Percentiles rank a stretch among this genome's conserved stretches.
Conservation (phyloP, 1,140 invertebrate genomes). For the Drosophila nebulosa region DNA sequence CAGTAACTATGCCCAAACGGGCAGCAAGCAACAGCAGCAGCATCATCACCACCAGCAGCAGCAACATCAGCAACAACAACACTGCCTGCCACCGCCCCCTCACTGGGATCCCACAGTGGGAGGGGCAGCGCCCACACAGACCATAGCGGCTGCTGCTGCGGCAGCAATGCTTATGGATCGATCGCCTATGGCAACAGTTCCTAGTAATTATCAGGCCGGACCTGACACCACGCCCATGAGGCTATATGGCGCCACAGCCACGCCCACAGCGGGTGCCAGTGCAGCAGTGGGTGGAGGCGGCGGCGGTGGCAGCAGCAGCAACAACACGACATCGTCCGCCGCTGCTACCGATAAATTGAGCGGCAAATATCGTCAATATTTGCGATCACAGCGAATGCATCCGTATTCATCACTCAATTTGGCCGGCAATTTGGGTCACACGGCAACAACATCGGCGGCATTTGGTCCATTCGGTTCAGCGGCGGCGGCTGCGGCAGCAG, state of each 20-base stretch:
- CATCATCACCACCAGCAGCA: constrained; percentile 41
- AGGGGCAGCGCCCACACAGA: constrained; percentile 39
- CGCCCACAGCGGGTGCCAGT: constrained; percentile 47
- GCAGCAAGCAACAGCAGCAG: constrained; percentile 30
- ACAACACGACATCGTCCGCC: constrained; percentile 21
- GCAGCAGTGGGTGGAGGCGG: constrained; percentile 14
- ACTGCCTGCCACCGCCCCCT: constrained; percentile 60
- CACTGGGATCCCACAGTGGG: constrained; percentile 56
- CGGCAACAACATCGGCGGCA: constrained; percentile 59
- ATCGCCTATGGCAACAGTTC: constrained; percentile 81
- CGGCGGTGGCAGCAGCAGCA: constrained; percentile 13
- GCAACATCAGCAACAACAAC: constrained; percentile 51
- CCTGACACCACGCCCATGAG: constrained; percentile 73
- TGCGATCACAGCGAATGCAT: constrained; percentile 82
- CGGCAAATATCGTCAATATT: constrained; percentile 83
- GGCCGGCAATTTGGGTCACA: constrained; percentile 62
- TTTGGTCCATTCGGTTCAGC: constrained; percentile 81
- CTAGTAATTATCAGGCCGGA: constrained; percentile 81
- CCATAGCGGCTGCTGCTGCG: constrained; percentile 6
- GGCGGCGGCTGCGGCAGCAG: constrained; percentile 28
- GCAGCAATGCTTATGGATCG: constrained; percentile 59
- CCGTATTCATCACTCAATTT: constrained; percentile 81
- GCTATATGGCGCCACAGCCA: constrained; percentile 46
- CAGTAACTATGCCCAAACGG: constrained; percentile 52
- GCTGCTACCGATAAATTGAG: constrained; percentile 81